Evolutionary conservation across 2,797 vertebrate genomes (phyloP).

Genomic region (Cryptoprocta ferox): DNA sequence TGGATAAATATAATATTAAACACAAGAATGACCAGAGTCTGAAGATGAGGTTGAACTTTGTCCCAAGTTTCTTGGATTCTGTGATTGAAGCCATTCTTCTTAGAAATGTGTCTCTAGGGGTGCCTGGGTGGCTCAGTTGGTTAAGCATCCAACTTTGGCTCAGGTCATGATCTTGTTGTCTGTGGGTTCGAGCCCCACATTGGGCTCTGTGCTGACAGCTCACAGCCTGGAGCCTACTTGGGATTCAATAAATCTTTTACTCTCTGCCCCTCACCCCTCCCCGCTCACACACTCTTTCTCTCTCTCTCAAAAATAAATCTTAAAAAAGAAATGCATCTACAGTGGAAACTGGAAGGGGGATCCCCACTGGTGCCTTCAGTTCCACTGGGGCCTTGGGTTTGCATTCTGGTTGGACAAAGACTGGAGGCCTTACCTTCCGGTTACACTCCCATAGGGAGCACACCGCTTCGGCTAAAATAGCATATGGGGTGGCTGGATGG

Average conservation of each 20-base stretch:
- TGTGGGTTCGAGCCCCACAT: no score
- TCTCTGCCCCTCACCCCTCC: no score
- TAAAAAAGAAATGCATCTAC: no score
- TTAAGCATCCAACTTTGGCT: no score
- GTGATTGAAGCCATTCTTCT: not conserved
- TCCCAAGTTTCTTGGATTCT: not conserved
- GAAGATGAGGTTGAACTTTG: not conserved
- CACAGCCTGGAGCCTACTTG: no score
- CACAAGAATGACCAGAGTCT: not conserved
- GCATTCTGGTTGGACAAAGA: accelerated
- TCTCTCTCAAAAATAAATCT: no score
- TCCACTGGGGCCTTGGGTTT: not conserved
- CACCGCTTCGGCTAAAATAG: accelerated
- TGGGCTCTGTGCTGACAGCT: no score
- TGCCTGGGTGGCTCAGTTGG: no score
- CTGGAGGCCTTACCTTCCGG: no score
- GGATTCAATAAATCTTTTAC: no score
- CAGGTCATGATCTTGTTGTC: no score
- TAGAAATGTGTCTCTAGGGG: not conserved
- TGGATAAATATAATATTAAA: not conserved
- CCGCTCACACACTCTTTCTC: no score
- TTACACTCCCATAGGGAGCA: not conserved
- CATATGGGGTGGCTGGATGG: not conserved
- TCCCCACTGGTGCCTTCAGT: accelerated
- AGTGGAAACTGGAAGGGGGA: accelerated